phyloP scores from a whole-genome alignment of 2,888 invertebrate species.

The Boloria selene region DNA sequence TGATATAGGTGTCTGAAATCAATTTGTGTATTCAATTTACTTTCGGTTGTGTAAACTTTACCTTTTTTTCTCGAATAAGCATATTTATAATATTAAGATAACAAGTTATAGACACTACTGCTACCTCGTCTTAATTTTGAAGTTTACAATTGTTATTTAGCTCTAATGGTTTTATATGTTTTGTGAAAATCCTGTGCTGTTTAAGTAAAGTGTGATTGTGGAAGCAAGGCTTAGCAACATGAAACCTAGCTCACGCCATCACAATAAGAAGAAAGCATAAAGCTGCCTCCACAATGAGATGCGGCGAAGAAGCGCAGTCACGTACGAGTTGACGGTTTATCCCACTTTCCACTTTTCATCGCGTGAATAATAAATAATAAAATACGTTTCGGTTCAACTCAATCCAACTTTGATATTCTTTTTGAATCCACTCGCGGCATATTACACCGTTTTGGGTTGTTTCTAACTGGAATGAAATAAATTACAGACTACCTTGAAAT shows the following conservation, averaged over 20 bases:
- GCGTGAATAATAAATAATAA: slow-evolving; percentile 75
- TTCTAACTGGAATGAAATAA: slow-evolving; percentile 30
- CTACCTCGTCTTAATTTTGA: no score
- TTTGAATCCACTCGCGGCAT: slow-evolving; percentile 35
- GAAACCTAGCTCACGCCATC: slow-evolving; percentile 51
- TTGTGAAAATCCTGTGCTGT: not conserved
- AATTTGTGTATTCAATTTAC: no score
- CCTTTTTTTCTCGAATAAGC: no score
- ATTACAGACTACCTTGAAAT: not conserved
- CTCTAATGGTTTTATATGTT: not conserved
- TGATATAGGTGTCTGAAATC: no score
- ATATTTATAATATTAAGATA: no score
- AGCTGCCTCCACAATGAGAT: slow-evolving; percentile 55
- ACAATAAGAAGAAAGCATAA: slow-evolving; percentile 50
- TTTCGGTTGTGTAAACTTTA: no score
- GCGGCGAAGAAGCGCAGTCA: slow-evolving; percentile 62
- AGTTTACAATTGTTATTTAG: no score
- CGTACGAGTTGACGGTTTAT: slow-evolving; percentile 69
- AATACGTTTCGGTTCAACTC: slow-evolving; percentile 57
- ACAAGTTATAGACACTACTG: no score
- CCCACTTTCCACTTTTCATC: slow-evolving; percentile 72
- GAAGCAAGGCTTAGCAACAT: slow-evolving; percentile 49
- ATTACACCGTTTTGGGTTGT: slow-evolving; percentile 29
- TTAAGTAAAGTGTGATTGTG: slow-evolving; percentile 16
- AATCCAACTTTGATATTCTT: slow-evolving; percentile 39